Conservation (phyloP, 2,888 invertebrate species). For the Tenthredo mesomela region DNA sequence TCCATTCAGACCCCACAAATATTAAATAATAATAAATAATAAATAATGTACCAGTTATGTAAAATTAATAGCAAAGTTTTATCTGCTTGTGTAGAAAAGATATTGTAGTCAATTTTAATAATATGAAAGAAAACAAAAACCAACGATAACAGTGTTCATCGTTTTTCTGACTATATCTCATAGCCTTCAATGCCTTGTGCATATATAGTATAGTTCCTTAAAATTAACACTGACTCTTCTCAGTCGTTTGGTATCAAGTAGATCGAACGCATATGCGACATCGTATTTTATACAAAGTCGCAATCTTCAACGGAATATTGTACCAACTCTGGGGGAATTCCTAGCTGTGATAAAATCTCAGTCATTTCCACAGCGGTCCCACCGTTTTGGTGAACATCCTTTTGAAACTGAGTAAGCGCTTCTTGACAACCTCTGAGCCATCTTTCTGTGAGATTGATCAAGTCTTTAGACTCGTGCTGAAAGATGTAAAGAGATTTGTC, state of each 20-base stretch:
- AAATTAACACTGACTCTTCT: not conserved
- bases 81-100: constrained; percentile 52
- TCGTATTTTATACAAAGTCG: constrained; percentile 76
- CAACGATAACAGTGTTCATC: constrained; percentile 40
- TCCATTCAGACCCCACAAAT: constrained; percentile 89
- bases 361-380: constrained; percentile 79
- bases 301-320: constrained; percentile 80
- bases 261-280: not conserved
- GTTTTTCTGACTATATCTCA: not conserved
- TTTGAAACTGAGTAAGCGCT: constrained; percentile 79
- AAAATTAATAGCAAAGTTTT: constrained; percentile 55
- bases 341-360: constrained; percentile 78
- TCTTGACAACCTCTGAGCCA: constrained; percentile 81
- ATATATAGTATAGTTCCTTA: not conserved
- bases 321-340: constrained; percentile 79
- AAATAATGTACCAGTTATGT: not conserved
- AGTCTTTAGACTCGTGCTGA: constrained; percentile 78
- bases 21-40: constrained; percentile 77
- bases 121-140: constrained; percentile 49
- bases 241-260: not conserved
- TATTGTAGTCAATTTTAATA: constrained; percentile 51
- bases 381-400: constrained; percentile 77
- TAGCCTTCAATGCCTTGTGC: not conserved
- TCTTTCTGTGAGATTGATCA: constrained; percentile 78
- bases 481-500: constrained; percentile 74